A percentile compares a stretch with the other conserved stretches of the same genome.
Conservation (phyloP, 2,113 vertebrate genomes). For the Carassius auratus region DNA sequence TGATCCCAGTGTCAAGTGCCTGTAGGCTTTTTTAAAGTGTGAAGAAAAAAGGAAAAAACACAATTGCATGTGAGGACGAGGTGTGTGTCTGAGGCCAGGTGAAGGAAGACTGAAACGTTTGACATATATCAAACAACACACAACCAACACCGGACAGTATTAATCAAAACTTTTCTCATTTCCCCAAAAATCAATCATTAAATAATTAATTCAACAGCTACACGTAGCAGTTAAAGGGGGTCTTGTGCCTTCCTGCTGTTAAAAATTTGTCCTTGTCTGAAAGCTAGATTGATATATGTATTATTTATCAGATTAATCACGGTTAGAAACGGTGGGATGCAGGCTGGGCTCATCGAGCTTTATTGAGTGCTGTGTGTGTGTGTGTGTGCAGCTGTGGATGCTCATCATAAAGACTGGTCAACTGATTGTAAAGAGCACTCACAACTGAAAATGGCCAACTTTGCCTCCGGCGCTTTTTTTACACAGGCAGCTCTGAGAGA, state of each 20-base stretch:
- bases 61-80: neutral
- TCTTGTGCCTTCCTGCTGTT: slow-evolving; percentile 93
- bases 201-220: slow-evolving; percentile 98
- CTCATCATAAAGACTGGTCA: slow-evolving; percentile 21
- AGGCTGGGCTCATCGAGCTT: slow-evolving; percentile 75
- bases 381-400: slow-evolving; percentile 48
- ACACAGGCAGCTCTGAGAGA: slow-evolving; percentile 61
- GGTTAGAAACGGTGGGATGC: slow-evolving; percentile 89
- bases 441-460: slow-evolving; percentile 58
- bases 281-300: slow-evolving; percentile 99
- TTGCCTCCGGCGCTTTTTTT: slow-evolving; percentile 64
- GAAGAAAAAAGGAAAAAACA: too few species aligned
- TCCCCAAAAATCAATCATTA: slow-evolving; percentile 99
- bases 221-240: slow-evolving; percentile 92
- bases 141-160: slow-evolving; percentile 91
- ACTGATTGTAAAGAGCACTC: slow-evolving; percentile 60
- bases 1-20: slow-evolving; percentile 90
- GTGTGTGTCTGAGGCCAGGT: slow-evolving; percentile 8
- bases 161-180: slow-evolving; percentile 99
- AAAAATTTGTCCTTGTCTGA: slow-evolving; percentile 99
- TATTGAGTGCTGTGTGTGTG: slow-evolving; percentile 41
- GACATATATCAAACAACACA: slow-evolving; percentile 97
- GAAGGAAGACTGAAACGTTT: slow-evolving; percentile 77
- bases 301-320: slow-evolving; percentile 99
- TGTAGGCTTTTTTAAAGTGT: slow-evolving; percentile 84